Evolutionary conservation across 2,113 vertebrate species (phyloP).

Genomic region (Irena cyanogastra): DNA sequence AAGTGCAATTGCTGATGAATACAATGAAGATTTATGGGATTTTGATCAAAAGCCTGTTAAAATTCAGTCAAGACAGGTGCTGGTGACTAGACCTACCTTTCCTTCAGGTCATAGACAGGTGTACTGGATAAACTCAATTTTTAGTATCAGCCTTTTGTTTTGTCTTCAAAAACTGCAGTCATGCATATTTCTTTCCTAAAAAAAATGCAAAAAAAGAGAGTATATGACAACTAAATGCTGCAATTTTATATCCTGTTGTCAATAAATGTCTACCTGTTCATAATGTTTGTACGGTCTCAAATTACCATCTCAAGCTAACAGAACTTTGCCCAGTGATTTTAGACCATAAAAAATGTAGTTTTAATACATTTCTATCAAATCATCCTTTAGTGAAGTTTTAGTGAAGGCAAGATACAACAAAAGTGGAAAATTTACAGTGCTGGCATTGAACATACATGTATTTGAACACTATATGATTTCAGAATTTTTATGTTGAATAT

Average conservation of each 20-base stretch:
- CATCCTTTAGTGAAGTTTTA: background rate
- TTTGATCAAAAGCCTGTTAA: background rate
- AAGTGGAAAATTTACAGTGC: background rate
- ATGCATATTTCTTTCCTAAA: background rate
- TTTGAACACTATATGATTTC: background rate
- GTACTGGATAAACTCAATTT: background rate
- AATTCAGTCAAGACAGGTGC: background rate
- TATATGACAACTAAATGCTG: background rate
- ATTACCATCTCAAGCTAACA: background rate
- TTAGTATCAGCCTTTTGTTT: background rate
- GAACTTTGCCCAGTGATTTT: background rate
- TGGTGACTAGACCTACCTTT: background rate
- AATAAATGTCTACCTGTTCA: background rate
- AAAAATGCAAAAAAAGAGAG: background rate
- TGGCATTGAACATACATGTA: background rate
- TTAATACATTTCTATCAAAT: background rate
- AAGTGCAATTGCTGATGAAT: background rate
- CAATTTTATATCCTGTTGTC: background rate
- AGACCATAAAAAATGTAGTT: background rate
- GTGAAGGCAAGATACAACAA: background rate
- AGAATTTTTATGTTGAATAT: background rate
- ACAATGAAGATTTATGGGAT: background rate
- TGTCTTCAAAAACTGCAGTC: background rate
- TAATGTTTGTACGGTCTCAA: background rate
- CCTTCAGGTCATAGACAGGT: background rate